Evolutionary conservation across 2,797 vertebrate species (phyloP).

Genomic region (Sciurus carolinensis): DNA sequence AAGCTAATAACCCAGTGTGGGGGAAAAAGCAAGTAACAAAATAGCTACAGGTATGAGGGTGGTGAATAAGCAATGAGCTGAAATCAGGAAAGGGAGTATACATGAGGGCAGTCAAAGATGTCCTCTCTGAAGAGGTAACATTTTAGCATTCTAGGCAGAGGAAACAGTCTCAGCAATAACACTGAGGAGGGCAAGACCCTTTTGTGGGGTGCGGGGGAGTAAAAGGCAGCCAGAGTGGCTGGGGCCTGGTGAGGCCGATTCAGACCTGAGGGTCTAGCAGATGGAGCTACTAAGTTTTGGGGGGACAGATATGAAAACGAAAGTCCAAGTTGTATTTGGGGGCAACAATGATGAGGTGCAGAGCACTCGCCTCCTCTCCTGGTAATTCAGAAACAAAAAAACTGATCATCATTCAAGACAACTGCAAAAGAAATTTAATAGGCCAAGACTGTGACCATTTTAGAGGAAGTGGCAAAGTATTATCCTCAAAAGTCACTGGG

Average conservation of each 20-base stretch:
- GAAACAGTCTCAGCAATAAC: background rate
- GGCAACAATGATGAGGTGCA: background rate
- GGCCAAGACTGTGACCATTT: background rate
- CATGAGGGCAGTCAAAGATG: background rate
- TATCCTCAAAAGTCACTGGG: background rate
- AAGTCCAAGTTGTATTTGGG: background rate
- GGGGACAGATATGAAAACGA: background rate
- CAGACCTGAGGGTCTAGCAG: background rate
- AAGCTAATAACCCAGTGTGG: background rate
- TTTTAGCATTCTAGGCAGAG: background rate
- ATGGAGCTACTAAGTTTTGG: background rate
- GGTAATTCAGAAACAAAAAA: conserved; percentile 12
- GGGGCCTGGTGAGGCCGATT: background rate
- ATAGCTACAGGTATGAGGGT: background rate
- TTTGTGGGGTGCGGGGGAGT: background rate
- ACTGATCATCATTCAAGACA: background rate
- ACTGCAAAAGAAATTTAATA: background rate
- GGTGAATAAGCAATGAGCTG: background rate
- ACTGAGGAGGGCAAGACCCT: background rate
- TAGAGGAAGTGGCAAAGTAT: background rate
- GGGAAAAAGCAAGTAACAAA: conserved; percentile 16
- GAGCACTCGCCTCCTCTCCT: background rate
- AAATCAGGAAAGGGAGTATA: background rate
- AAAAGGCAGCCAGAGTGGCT: background rate
- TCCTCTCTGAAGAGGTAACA: background rate